These are phyloP conservation scores for Bradypodion ventrale DNA, from an alignment of 2,797 vertebrate genomes.

Conservation along the genomic window DNA sequence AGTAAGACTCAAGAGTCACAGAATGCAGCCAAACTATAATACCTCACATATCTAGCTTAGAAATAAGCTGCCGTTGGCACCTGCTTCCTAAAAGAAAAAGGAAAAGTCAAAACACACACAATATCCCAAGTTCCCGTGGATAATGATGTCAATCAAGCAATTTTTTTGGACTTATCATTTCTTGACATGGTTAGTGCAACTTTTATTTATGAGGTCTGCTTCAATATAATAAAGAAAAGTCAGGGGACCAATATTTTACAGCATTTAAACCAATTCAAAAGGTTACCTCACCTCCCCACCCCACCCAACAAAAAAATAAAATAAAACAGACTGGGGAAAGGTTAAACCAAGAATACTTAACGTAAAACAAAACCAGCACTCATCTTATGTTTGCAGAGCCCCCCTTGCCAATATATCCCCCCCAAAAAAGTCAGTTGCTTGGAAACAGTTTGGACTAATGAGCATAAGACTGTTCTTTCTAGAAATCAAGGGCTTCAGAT, in stretches of 20 bases:
- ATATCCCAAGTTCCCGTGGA: not conserved
- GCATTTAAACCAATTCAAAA: slow-evolving; percentile 32
- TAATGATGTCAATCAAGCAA: slow-evolving; percentile 1
- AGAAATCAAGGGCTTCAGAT: not conserved
- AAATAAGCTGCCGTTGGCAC: not conserved
- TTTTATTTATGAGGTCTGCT: slow-evolving; percentile 75
- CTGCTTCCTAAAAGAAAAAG: not conserved
- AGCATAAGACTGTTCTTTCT: not conserved
- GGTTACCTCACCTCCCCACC: too few species aligned
- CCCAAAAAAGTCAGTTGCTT: not conserved
- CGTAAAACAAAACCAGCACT: slow-evolving; percentile 55
- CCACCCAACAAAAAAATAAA: not conserved
- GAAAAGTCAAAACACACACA: not conserved
- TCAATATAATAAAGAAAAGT: slow-evolving; percentile 45
- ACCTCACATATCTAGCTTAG: not conserved
- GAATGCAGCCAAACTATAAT: not conserved
- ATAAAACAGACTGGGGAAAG: not conserved
- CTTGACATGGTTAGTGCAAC: slow-evolving; percentile 65
- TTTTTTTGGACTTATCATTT: slow-evolving; percentile 44
- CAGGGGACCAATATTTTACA: slow-evolving; percentile 47
- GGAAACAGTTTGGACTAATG: not conserved
- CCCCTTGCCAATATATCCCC: not conserved
- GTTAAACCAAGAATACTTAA: slow-evolving; percentile 21
- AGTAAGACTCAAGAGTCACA: not conserved
- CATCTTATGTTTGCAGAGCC: not conserved